Base-by-base conservation (phyloP, 2,797 vertebrate genomes). In the Dromococcyx pavoninus region DNA sequence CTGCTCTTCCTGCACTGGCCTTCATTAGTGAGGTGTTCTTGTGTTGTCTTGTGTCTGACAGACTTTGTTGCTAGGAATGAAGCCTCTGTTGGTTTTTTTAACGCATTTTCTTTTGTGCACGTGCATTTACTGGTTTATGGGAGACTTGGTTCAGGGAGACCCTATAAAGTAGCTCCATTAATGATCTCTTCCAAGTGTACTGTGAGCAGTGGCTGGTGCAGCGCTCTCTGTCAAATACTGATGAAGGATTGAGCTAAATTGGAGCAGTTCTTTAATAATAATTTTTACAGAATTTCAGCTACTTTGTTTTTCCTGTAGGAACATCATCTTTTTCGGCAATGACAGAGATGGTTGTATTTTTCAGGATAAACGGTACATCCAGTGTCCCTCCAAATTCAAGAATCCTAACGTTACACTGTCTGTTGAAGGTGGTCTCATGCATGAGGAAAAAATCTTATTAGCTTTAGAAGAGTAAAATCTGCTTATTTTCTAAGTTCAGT, bases 71-170 rank as follows among this genome's bases (percentile, higher is more conserved):
- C n/a, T 43, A 35, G 19, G 12, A 77, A 28, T 12, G 18, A 90
- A 83, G 10, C n/a, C 25, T 74, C 19, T 86, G 35, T 56, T 12
- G 8, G 43, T 41, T 30, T 12, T 72, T 88, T 43, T 13, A 43
- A 16, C 2, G 17, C 0, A 0, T 50, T 76, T 87, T 88, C 23
- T 58, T 79, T n/a, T 2, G 1, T 33, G 46, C 80, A 41, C 7
- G 35, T 67, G 25, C 4, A 4, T 48, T 41, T 78, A 41, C 25
- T 37, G 5, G 18, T 64, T 81, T 65, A 7, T 72, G 67, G 28
- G 15, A 76, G 39, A 57, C 5, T 25, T 65, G 9, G 17, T 60
- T 73, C 15, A 50, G 58, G 39, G 50, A 12, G 12, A 22, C 25
- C 2, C 27, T 73, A 2, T 70, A 9, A 70, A 64, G 5, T 60